Evolutionary conservation across 2,797 vertebrate genomes (phyloP).

Genomic region (Paramormyrops hopkinsi): DNA sequence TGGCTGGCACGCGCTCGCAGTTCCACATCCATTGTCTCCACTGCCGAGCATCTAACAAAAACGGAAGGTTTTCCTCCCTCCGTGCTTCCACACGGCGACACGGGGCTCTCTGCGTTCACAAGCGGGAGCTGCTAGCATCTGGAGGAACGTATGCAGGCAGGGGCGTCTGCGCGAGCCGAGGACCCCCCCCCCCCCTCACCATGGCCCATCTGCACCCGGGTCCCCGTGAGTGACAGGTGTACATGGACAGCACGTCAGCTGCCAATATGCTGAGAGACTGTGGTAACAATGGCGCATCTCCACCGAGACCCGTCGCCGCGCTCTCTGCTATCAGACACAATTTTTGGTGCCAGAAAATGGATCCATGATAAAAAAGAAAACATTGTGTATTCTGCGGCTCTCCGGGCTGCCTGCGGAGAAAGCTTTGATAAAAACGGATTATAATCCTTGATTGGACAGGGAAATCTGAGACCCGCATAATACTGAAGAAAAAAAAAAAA

Average conservation of each 20-base stretch:
- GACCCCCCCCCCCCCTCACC: background rate
- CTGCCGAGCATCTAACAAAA: background rate
- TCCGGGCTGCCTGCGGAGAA: slow-evolving; percentile 57
- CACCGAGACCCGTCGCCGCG: slow-evolving; percentile 52
- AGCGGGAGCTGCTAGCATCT: background rate
- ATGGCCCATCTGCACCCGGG: slow-evolving; percentile 47
- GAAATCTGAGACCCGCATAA: slow-evolving; percentile 45
- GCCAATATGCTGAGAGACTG: slow-evolving; percentile 65
- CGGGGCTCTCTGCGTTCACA: background rate
- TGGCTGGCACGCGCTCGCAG: background rate
- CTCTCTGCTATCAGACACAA: slow-evolving; percentile 64
- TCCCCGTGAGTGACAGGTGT: slow-evolving; percentile 65
- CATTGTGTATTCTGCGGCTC: slow-evolving; percentile 55
- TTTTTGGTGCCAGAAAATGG: slow-evolving; percentile 69
- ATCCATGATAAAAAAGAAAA: slow-evolving; percentile 66
- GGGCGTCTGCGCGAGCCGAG: background rate
- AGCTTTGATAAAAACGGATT: slow-evolving; percentile 68
- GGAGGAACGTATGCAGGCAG: background rate
- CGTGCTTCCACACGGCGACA: background rate
- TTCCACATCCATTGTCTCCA: background rate
- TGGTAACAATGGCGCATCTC: slow-evolving; percentile 61
- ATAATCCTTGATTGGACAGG: slow-evolving; percentile 67
- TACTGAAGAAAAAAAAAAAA: slow-evolving; percentile 33
- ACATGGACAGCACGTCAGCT: slow-evolving; percentile 57
- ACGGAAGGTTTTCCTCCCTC: background rate